Evolutionary conservation across 2,888 invertebrate genomes (phyloP).

Genomic region (Epirrhoe alternata): DNA sequence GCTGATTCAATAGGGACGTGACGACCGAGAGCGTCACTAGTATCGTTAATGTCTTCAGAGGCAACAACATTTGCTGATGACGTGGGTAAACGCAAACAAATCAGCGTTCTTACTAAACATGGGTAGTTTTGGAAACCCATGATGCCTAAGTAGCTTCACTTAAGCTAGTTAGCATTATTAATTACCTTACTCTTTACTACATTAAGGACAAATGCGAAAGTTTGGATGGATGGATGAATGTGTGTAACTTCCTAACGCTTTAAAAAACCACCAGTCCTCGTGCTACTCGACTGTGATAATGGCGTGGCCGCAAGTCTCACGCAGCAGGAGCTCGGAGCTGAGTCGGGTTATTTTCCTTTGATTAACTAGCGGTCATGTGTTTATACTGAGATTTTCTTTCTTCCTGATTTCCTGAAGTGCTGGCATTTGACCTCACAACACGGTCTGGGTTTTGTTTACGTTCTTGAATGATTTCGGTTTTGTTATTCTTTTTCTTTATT

Average conservation of each 20-base stretch:
- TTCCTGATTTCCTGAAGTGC: slow-evolving; percentile 23
- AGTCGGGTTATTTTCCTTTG: slow-evolving; percentile 41
- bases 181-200: background rate
- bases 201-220: background rate
- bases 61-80: slow-evolving; percentile 3
- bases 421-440: slow-evolving; percentile 23
- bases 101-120: slow-evolving; percentile 5
- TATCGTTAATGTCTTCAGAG: background rate
- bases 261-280: slow-evolving; percentile 8
- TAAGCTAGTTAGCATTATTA: background rate
- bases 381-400: slow-evolving; percentile 29
- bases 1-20: background rate
- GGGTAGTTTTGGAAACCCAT: background rate
- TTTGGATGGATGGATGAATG: no score
- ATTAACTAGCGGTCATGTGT: slow-evolving; percentile 28
- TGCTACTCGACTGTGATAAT: slow-evolving; percentile 26
- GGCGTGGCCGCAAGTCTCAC: slow-evolving; percentile 23
- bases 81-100: slow-evolving; percentile 5
- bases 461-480: slow-evolving; percentile 8
- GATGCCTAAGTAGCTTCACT: background rate
- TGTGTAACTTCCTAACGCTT: no score
- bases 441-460: slow-evolving; percentile 17
- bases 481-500: background rate
- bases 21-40: background rate
- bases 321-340: slow-evolving; percentile 27